A percentile compares a stretch with the other conserved stretches of the same genome.
phyloP scores from a whole-genome alignment of 2,797 vertebrate species.

The Melanogrammus aeglefinus region DNA sequence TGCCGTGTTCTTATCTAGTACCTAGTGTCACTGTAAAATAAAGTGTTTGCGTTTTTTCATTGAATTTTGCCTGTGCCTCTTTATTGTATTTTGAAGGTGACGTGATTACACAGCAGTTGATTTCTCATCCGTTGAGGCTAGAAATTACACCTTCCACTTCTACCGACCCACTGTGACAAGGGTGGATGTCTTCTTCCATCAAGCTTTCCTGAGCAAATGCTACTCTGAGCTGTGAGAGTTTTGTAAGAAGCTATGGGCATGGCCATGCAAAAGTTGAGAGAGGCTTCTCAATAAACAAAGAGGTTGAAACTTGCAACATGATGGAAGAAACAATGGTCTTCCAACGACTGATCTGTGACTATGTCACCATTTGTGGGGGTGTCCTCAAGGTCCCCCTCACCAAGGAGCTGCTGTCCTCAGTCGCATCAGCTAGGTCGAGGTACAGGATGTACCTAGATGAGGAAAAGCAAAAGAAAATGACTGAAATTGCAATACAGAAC shows the following conservation, averaged over 20 bases:
- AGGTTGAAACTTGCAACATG: conserved; percentile 11
- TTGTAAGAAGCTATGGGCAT: conserved; percentile 1
- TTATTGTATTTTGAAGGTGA: conserved; percentile 14
- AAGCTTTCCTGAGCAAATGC: background rate
- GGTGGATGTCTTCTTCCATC: too few relatives aligned
- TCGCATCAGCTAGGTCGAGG: conserved; percentile 22
- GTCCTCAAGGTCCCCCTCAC: conserved; percentile 26
- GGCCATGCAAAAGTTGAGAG: conserved; percentile 13
- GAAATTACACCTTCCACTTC: conserved; percentile 13
- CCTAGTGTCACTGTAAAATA: conserved; percentile 7
- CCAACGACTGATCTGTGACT: conserved; percentile 21
- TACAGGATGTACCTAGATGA: conserved; percentile 24
- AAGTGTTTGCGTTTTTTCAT: conserved; percentile 1
- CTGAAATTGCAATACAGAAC: background rate
- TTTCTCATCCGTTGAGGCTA: conserved; percentile 6
- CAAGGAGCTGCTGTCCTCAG: conserved; percentile 23
- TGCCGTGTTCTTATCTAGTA: conserved; percentile 20
- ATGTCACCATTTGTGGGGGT: conserved; percentile 22
- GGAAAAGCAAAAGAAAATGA: conserved; percentile 19
- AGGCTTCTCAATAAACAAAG: conserved; percentile 19
- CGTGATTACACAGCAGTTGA: conserved; percentile 11
- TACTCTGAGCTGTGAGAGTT: background rate
- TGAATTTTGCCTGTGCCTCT: background rate
- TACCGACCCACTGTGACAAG: conserved; percentile 3
- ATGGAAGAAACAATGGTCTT: background rate